These are phyloP conservation scores for Calidris pugnax DNA, from an alignment of 2,113 vertebrate species.

Conservation along the genomic window DNA sequence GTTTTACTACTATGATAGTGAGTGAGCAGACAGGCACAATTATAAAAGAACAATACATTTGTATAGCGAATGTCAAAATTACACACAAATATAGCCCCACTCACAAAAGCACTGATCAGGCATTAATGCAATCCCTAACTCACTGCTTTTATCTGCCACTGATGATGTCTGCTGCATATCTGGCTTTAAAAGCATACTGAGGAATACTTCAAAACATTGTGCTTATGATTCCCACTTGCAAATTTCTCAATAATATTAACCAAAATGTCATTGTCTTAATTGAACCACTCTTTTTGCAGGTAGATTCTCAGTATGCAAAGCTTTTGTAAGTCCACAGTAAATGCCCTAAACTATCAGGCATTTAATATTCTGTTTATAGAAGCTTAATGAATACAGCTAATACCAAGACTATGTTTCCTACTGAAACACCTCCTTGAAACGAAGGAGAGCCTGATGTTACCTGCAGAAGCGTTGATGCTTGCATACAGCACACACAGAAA, in stretches of 20 bases:
- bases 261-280: not conserved
- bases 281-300: not conserved
- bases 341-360: not conserved
- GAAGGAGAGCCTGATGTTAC: not conserved
- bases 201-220: not conserved
- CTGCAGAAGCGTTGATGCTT: not conserved
- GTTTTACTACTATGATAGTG: not conserved
- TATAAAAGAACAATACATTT: not conserved
- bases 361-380: not conserved
- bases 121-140: not conserved
- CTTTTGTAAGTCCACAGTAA: not conserved
- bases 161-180: not conserved
- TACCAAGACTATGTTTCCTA: not conserved
- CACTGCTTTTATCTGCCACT: not conserved
- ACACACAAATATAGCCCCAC: not conserved
- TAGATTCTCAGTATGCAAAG: not conserved
- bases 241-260: not conserved
- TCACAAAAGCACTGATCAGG: constrained; percentile 15
- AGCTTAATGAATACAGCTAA: not conserved
- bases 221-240: not conserved
- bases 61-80: not conserved
- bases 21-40: not conserved
- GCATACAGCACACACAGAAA: not conserved
- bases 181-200: not conserved
- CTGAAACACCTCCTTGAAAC: not conserved